phyloP scores from a whole-genome alignment of 2,113 vertebrate genomes.

The Sprattus sprattus region DNA sequence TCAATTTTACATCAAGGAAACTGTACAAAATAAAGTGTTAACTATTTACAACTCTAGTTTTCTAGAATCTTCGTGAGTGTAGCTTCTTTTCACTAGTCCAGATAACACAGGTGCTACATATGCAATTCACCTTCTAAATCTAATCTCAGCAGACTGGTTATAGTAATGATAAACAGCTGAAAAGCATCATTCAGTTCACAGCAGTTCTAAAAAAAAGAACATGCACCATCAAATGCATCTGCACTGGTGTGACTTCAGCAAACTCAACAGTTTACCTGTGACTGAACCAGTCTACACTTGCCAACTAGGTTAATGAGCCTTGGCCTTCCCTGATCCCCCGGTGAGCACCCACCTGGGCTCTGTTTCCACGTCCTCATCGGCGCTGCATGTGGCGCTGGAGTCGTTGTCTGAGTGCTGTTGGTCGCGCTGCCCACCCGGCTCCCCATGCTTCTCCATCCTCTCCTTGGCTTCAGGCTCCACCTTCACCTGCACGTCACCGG shows the following conservation, averaged over 20 bases:
- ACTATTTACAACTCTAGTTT: too few relatives aligned
- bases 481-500: slow-evolving; percentile 81
- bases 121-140: too few relatives aligned
- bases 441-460: slow-evolving; percentile 74
- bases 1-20: too few relatives aligned
- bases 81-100: too few relatives aligned
- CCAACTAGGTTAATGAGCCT: not conserved
- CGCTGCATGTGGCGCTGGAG: slow-evolving; percentile 97
- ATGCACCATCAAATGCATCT: not conserved
- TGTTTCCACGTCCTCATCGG: slow-evolving; percentile 92
- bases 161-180: not conserved
- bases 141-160: not conserved
- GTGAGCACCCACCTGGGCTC: slow-evolving; percentile 78
- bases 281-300: not conserved
- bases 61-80: too few relatives aligned
- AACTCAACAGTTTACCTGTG: not conserved
- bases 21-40: too few relatives aligned
- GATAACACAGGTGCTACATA: too few relatives aligned
- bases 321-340: not conserved
- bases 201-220: not conserved
- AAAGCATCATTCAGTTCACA: not conserved
- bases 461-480: slow-evolving; percentile 89
- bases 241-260: not conserved
- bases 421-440: slow-evolving; percentile 8
- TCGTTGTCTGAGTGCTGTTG: slow-evolving; percentile 86